Base-by-base conservation (phyloP, 2,888 invertebrate genomes). In the Entomobrya multifasciata region DNA sequence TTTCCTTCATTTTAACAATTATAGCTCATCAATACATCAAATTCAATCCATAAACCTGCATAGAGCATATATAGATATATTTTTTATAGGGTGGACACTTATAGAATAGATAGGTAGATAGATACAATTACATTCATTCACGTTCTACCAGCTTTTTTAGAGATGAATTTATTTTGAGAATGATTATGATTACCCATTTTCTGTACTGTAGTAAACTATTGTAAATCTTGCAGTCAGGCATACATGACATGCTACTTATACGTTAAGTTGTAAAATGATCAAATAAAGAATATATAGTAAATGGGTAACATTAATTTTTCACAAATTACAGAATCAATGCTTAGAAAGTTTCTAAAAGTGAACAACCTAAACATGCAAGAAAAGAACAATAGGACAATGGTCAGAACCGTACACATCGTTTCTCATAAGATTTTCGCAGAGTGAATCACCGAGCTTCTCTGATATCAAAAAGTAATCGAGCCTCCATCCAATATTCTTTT, bases 391-490 rank as follows among this genome's bases (percentile, higher is more conserved):
- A 0, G 99, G 99, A 92, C 99, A 99, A 93, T 99, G 99, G 93
- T 99, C 99, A 92, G 98, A 98, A 52, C 99, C 99, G 92, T 94
- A 95, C 4, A 98, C 96, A 89, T 96, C 93, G 81, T 94, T 94
- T 70, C 97, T 94, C 90, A 99, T 97, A 25, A 96, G 94, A 92
- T 94, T 96, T 92, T 99, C 98, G 92, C 97, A 97, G 55, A 99
- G 93, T 47, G 95, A 94, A 0, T 95, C 93, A 90, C 95, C 92
- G 27, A 99, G 94, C 79, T 96, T 94, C 91, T 98, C 94, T 0
- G 99, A 98, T 10, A 97, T 93, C 77, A 99, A 94, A 92, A 97
- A 99, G 93, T 99, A 99, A 93, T 99, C 99, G 92, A 99, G 93
- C 91, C 99, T 95, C 98, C 97, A 99, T 92, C 99, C 99, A 89